These are phyloP conservation scores for Hiodon tergisus DNA, from an alignment of 2,113 vertebrate genomes.

Conservation along the genomic window DNA sequence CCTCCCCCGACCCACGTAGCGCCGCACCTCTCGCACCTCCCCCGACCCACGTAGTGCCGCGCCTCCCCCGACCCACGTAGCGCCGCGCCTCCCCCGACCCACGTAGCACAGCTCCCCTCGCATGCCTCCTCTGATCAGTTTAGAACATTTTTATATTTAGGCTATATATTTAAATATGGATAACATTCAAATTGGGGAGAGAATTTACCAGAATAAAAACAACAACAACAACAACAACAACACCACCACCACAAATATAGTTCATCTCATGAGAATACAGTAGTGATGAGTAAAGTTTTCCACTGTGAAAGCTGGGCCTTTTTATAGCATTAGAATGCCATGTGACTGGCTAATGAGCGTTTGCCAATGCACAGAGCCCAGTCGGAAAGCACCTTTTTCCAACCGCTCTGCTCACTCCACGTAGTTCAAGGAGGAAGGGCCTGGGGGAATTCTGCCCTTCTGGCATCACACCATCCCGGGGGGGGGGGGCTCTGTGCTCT, in stretches of 20 bases:
- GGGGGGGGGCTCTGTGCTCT: too few species aligned
- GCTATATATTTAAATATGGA: too few species aligned
- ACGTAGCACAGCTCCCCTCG: too few species aligned
- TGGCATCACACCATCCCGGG: not conserved
- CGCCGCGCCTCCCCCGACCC: not conserved
- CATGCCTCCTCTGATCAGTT: too few species aligned
- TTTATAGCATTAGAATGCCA: conserved; percentile 6
- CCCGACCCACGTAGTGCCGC: too few species aligned
- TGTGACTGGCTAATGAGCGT: conserved; percentile 12
- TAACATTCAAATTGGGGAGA: too few species aligned
- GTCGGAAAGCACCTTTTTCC: conserved; percentile 13
- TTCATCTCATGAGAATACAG: conserved; percentile 10
- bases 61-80: not conserved
- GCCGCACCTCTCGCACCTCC: too few species aligned
- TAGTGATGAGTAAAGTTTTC: conserved; percentile 6
- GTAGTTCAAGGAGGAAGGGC: not conserved
- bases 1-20: too few species aligned
- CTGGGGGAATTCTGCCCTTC: not conserved
- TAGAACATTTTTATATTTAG: too few species aligned
- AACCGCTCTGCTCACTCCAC: not conserved
- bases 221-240: not conserved
- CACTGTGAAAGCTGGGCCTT: conserved; percentile 7
- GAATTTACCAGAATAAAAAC: too few species aligned
- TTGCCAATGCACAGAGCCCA: not conserved
- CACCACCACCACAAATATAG: not conserved